Evolutionary conservation across 2,888 invertebrate genomes (phyloP).

Genomic region (Branchellion lobata): DNA sequence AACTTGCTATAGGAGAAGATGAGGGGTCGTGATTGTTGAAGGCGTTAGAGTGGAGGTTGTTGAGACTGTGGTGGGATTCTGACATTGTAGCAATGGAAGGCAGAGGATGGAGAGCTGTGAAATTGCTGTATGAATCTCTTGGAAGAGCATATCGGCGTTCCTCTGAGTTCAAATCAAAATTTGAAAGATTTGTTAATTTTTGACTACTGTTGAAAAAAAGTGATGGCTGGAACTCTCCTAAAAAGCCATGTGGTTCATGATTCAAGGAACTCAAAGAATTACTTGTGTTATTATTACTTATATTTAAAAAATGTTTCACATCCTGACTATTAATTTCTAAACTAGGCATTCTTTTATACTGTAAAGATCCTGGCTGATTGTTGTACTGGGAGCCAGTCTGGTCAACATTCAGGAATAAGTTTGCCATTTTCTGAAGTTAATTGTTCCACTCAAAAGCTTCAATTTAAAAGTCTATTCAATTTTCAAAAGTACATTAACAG

Average conservation of each 20-base stretch:
- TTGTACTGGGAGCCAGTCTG: neutral
- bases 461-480: neutral
- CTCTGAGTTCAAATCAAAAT: conserved; percentile 30
- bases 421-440: neutral
- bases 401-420: neutral
- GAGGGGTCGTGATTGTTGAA: conserved; percentile 41
- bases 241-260: conserved; percentile 23
- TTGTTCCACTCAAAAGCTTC: neutral
- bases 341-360: conserved; percentile 16
- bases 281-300: neutral
- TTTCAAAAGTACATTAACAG: neutral
- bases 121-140: conserved; percentile 33
- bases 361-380: neutral
- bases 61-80: conserved; percentile 36
- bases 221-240: conserved; percentile 31
- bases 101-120: conserved; percentile 38
- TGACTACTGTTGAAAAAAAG: conserved; percentile 32
- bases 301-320: conserved; percentile 32
- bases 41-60: neutral
- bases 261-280: neutral
- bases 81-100: conserved; percentile 41
- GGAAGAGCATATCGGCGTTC: conserved; percentile 35
- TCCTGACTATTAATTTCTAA: conserved; percentile 22
- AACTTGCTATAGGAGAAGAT: conserved; percentile 31
- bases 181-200: conserved; percentile 33